A percentile compares a stretch with the other conserved stretches of the same genome.
These are phyloP conservation scores for Ascidia mentula DNA, from an alignment of 23 tunicate genomes.

Conservation along the genomic window DNA sequence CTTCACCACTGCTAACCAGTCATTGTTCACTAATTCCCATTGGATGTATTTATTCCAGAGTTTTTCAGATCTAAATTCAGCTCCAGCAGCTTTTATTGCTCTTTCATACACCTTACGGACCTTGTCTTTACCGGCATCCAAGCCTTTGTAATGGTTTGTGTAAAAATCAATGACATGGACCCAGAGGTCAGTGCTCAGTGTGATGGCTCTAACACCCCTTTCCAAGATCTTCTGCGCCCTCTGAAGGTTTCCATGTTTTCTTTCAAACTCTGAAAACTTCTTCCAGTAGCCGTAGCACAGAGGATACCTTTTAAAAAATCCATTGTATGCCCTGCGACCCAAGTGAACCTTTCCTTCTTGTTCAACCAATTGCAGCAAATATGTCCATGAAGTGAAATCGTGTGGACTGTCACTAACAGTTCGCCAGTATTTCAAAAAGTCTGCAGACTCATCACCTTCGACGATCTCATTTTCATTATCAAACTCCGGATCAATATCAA, in stretches of 20 bases:
- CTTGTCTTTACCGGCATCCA: slow-evolving; percentile 84
- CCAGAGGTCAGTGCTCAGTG: slow-evolving; percentile 89
- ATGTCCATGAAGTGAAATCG: slow-evolving; percentile 90
- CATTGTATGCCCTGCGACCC: slow-evolving; percentile 77
- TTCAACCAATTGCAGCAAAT: slow-evolving; percentile 87
- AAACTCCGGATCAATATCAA: slow-evolving; percentile 64
- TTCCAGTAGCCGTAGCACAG: slow-evolving; percentile 97
- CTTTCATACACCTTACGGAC: slow-evolving; percentile 65
- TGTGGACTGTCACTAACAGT: slow-evolving; percentile 82
- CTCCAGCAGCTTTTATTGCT: slow-evolving; percentile 74
- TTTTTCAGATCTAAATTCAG: slow-evolving; percentile 85
- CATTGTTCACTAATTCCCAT: slow-evolving; percentile 69
- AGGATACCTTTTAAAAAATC: slow-evolving; percentile 84
- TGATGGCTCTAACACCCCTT: slow-evolving; percentile 88
- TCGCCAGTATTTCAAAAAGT: slow-evolving; percentile 75
- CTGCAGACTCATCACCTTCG: slow-evolving; percentile 55
- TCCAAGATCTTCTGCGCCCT: slow-evolving; percentile 84
- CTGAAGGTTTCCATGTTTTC: slow-evolving; percentile 55
- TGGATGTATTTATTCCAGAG: slow-evolving; percentile 88
- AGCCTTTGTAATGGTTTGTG: slow-evolving; percentile 78
- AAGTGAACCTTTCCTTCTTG: slow-evolving; percentile 60
- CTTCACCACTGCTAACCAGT: slow-evolving; percentile 53
- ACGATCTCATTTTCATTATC: slow-evolving; percentile 23
- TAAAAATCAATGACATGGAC: slow-evolving; percentile 88
- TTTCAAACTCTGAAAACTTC: slow-evolving; percentile 92